These are phyloP conservation scores for Rhinophrynus dorsalis DNA, from an alignment of 2,797 vertebrate species.

Conservation along the genomic window DNA sequence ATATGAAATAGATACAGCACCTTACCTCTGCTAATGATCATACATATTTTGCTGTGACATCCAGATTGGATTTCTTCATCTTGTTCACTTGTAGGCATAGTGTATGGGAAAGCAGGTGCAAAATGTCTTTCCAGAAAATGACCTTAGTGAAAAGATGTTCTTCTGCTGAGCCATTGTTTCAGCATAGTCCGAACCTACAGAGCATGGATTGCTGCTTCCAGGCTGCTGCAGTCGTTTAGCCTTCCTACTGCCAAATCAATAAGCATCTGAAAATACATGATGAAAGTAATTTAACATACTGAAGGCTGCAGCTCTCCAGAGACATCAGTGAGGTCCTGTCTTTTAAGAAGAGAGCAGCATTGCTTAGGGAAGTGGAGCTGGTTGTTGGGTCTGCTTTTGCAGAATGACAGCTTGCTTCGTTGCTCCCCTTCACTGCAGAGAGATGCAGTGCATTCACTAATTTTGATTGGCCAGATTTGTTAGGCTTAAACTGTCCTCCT, in stretches of 20 bases:
- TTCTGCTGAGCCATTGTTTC: slow-evolving; percentile 74
- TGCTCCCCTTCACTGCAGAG: slow-evolving; percentile 90
- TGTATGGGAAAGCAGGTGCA: slow-evolving; percentile 65
- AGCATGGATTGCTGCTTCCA: slow-evolving; percentile 66
- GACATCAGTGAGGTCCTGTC: slow-evolving; percentile 65
- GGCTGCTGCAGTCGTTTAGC: slow-evolving; percentile 74
- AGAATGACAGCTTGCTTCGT: slow-evolving; percentile 83
- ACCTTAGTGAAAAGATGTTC: slow-evolving; percentile 71
- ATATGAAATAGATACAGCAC: slow-evolving; percentile 59
- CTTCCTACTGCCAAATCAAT: slow-evolving; percentile 73
- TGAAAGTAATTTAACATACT: slow-evolving; percentile 78
- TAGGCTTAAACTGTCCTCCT: slow-evolving; percentile 80
- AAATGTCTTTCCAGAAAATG: slow-evolving; percentile 67
- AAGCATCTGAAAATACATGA: slow-evolving; percentile 75
- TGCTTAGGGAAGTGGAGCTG: slow-evolving; percentile 67
- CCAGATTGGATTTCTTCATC: slow-evolving; percentile 72
- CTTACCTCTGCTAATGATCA: slow-evolving; percentile 74
- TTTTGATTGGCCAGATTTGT: slow-evolving; percentile 94
- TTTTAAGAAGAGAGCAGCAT: slow-evolving; percentile 64
- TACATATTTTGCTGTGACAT: slow-evolving; percentile 70
- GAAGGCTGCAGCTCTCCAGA: slow-evolving; percentile 74
- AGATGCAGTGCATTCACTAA: slow-evolving; percentile 91
- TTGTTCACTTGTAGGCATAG: slow-evolving; percentile 73
- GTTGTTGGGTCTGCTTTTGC: slow-evolving; percentile 71
- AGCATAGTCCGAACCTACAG: slow-evolving; percentile 68